Percentiles rank a stretch among this genome's conserved stretches.
These are phyloP conservation scores for Heliornis fulica DNA, from an alignment of 2,113 vertebrate genomes.

Conservation along the genomic window DNA sequence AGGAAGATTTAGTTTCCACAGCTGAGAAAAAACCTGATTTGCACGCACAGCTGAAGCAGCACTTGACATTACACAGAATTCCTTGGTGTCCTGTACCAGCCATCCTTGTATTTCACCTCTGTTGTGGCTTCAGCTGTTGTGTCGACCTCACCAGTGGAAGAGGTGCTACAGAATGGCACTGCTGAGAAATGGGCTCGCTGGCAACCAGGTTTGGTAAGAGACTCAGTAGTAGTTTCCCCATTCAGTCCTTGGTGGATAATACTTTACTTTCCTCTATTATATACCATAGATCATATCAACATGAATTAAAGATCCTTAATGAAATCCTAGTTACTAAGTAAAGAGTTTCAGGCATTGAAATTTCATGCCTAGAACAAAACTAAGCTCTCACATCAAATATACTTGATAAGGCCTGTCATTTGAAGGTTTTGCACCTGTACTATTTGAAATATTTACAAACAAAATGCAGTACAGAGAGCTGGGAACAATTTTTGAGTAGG, in stretches of 20 bases:
- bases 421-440: not conserved
- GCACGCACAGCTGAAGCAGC: slow-evolving; percentile 45
- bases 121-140: slow-evolving; percentile 45
- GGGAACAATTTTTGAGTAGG: not conserved
- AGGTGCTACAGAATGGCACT: not conserved
- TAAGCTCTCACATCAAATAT: not conserved
- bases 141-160: not conserved
- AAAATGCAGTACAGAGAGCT: not conserved
- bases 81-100: not conserved
- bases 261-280: not conserved
- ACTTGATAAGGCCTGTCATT: not conserved
- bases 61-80: slow-evolving; percentile 27
- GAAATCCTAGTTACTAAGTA: not conserved
- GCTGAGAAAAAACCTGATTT: not conserved
- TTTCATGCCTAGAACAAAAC: not conserved
- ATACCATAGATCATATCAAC: not conserved
- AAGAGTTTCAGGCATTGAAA: not conserved
- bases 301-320: not conserved
- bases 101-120: not conserved
- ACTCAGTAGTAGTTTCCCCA: not conserved
- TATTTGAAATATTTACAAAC: not conserved
- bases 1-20: slow-evolving; percentile 34
- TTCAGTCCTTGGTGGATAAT: not conserved
- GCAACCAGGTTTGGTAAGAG: not conserved
- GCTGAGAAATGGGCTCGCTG: not conserved